Evolutionary conservation across 2,888 invertebrate species (phyloP).

Genomic region (Aphodius granarius): DNA sequence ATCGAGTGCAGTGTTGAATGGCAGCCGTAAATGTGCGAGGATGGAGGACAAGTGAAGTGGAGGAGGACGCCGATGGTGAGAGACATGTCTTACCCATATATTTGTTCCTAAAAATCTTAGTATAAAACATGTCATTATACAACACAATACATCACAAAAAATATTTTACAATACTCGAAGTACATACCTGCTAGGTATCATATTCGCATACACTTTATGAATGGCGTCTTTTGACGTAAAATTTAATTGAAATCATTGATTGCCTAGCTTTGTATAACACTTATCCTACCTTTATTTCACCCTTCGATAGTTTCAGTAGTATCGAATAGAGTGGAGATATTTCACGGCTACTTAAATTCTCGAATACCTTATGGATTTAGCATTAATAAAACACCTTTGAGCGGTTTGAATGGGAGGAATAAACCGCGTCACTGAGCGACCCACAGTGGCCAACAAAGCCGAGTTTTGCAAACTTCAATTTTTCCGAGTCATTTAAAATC

Average conservation of each 20-base stretch:
- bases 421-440: not conserved
- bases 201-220: no score
- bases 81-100: no score
- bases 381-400: not conserved
- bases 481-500: constrained; percentile 33
- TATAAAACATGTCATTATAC: no score
- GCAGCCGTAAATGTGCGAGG: no score
- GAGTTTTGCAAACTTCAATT: constrained; percentile 20
- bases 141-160: no score
- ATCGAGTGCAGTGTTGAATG: no score
- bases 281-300: not conserved
- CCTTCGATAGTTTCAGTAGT: not conserved
- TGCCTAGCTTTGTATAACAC: not conserved
- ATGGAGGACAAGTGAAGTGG: no score
- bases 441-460: not conserved
- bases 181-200: no score
- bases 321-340: not conserved
- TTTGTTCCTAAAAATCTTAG: no score
- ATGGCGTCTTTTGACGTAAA: no score
- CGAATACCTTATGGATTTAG: not conserved
- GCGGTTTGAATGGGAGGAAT: not conserved
- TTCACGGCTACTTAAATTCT: not conserved
- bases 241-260: not conserved
- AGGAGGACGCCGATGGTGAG: no score
- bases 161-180: no score